Conservation (phyloP, 53 echinoderm and acorn worm species). For the Paracentrotus lividus region DNA sequence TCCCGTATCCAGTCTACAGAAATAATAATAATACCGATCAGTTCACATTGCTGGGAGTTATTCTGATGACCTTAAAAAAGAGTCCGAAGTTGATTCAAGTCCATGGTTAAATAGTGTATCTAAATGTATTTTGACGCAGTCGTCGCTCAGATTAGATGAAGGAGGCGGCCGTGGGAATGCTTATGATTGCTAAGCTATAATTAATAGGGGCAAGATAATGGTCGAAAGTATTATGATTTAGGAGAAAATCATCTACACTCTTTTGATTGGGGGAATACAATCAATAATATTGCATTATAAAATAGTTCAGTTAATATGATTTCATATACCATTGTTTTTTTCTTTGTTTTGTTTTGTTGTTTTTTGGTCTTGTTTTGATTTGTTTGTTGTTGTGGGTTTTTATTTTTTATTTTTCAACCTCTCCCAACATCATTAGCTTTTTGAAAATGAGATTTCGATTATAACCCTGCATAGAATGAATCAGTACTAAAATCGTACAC, state of each 20-base stretch:
- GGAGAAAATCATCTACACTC: neutral
- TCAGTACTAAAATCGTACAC: too few species aligned
- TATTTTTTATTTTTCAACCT: too few species aligned
- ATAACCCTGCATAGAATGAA: too few species aligned
- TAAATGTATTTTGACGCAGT: neutral
- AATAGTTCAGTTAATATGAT: too few species aligned
- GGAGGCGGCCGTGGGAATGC: neutral
- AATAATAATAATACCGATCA: neutral
- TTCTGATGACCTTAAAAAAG: neutral
- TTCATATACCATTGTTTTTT: too few species aligned
- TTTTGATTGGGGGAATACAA: neutral
- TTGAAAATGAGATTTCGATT: too few species aligned
- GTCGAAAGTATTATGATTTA: neutral
- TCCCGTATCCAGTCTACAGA: neutral
- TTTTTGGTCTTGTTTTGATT: too few species aligned
- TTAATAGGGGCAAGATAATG: neutral
- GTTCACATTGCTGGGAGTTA: constrained; percentile 5
- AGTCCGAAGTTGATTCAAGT: neutral
- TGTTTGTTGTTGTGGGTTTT: too few species aligned
- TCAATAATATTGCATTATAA: too few species aligned
- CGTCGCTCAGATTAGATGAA: neutral
- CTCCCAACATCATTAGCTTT: too few species aligned
- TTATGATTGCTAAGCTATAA: too few species aligned
- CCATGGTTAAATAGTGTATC: neutral
- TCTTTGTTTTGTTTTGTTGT: too few species aligned